These are phyloP conservation scores for Merodon equestris DNA, from an alignment of 2,888 invertebrate genomes.

Conservation along the genomic window DNA sequence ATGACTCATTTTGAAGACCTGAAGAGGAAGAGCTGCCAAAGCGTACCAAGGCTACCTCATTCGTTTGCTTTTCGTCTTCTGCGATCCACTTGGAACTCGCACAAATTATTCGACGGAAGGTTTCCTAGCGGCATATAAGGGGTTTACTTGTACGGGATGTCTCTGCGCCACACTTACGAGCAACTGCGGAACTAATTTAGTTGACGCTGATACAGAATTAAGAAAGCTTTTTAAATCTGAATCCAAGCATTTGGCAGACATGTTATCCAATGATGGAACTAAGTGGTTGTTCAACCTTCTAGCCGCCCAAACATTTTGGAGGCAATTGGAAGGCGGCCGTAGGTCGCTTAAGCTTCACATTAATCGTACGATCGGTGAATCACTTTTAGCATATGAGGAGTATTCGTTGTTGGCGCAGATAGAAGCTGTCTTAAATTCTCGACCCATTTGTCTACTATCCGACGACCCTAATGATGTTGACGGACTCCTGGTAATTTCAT, in stretches of 20 bases:
- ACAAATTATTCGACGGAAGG: conserved; percentile 43
- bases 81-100: conserved; percentile 28
- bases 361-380: conserved; percentile 29
- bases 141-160: conserved; percentile 36
- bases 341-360: conserved; percentile 41
- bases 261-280: conserved; percentile 46
- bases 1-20: conserved; percentile 17
- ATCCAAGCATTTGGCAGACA: conserved; percentile 22
- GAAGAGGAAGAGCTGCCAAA: conserved; percentile 30
- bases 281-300: conserved; percentile 73
- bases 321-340: conserved; percentile 52
- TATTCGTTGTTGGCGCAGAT: conserved; percentile 35
- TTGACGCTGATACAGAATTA: conserved; percentile 42
- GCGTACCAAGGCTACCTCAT: conserved; percentile 34
- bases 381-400: conserved; percentile 40
- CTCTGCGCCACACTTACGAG: conserved; percentile 39
- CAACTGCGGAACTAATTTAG: conserved; percentile 55
- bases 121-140: conserved; percentile 46
- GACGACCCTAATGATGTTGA: conserved; percentile 48
- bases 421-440: conserved; percentile 47
- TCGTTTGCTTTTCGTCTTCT: conserved; percentile 16
- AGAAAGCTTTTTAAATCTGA: conserved; percentile 21
- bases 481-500: conserved; percentile 46
- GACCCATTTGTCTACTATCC: conserved; percentile 59
- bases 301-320: conserved; percentile 70